Conservation (phyloP, 2,797 vertebrate genomes). For the Garrulus glandarius region DNA sequence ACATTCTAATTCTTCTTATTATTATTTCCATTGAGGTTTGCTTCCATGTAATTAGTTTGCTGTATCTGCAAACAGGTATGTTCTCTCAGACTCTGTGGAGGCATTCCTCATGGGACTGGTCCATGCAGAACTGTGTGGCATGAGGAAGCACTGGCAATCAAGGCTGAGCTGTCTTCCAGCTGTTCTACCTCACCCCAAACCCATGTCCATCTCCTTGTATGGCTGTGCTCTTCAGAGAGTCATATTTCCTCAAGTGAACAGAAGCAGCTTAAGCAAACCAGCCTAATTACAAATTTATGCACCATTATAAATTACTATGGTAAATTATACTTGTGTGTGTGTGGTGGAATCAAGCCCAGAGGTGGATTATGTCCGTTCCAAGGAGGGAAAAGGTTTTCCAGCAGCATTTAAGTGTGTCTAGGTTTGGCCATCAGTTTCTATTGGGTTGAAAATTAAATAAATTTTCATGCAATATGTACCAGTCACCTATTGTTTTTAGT, state of each 20-base stretch:
- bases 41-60: conserved; percentile 20
- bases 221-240: not conserved
- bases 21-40: conserved; percentile 41
- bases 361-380: not conserved
- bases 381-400: not conserved
- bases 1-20: conserved; percentile 33
- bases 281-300: not conserved
- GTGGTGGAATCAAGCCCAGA: not conserved
- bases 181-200: not conserved
- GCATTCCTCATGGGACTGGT: not conserved
- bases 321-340: not conserved
- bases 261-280: not conserved
- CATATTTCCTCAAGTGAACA: not conserved
- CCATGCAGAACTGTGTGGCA: not conserved
- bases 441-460: not conserved
- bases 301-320: not conserved
- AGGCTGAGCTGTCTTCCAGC: not conserved
- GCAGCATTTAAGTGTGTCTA: not conserved
- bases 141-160: not conserved
- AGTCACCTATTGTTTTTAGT: not conserved
- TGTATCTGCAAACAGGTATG: conserved; percentile 24
- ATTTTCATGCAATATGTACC: not conserved
- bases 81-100: not conserved
- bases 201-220: not conserved
- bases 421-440: not conserved